Percentiles rank a stretch among this genome's conserved stretches.
phyloP scores from a whole-genome alignment of 1,140 invertebrate genomes.

The Drosophila sp. region DNA sequence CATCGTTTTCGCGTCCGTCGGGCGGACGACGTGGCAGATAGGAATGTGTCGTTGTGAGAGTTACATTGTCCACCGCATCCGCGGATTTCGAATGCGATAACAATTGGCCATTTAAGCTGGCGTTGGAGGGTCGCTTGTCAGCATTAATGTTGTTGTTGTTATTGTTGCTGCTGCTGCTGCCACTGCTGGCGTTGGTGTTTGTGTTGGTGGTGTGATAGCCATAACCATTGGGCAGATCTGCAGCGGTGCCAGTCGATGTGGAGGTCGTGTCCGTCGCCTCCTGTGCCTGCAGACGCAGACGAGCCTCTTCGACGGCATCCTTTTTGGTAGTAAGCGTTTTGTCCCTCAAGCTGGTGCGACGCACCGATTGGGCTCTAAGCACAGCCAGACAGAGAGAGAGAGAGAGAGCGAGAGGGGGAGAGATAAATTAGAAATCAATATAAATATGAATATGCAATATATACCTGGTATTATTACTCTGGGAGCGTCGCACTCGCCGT shows the following conservation, averaged over 20 bases:
- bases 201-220: constrained; percentile 46
- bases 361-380: constrained; percentile 92
- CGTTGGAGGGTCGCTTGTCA: constrained; percentile 70
- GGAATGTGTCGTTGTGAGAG: constrained; percentile 81
- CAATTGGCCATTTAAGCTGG: constrained; percentile 58
- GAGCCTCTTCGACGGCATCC: constrained; percentile 96
- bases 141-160: constrained; percentile 58
- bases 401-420: too few species aligned
- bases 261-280: constrained; percentile 84
- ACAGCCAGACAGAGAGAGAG: not conserved
- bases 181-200: constrained; percentile 28
- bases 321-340: constrained; percentile 97
- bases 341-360: constrained; percentile 96
- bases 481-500: constrained; percentile 87
- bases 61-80: constrained; percentile 65
- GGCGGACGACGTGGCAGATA: constrained; percentile 86
- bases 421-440: not conserved
- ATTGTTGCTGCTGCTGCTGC: constrained; percentile 35
- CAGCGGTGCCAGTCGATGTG: constrained; percentile 21
- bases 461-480: constrained; percentile 87
- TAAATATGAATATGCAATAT: not conserved
- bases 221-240: constrained; percentile 66
- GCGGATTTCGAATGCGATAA: constrained; percentile 73
- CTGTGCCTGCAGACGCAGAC: constrained; percentile 88
- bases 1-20: constrained; percentile 91